Conservation (phyloP, 2,888 invertebrate species). For the Megastigmus dorsalis region DNA sequence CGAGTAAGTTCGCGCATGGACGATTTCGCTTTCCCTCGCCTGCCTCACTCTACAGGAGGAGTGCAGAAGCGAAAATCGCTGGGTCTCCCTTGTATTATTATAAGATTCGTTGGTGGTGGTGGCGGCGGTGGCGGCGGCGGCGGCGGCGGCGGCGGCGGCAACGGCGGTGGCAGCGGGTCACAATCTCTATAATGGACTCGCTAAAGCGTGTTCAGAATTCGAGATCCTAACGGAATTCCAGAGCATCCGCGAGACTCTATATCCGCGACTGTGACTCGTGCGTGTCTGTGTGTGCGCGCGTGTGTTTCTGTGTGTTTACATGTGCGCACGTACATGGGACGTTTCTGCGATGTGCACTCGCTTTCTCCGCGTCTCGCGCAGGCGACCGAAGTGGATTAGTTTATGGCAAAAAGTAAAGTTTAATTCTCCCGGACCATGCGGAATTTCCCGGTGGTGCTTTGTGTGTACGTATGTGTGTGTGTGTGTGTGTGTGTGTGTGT, state of each 20-base stretch:
- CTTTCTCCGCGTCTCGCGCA: neutral
- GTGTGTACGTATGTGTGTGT: neutral
- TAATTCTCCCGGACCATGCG: slow-evolving; percentile 4
- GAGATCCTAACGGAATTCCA: slow-evolving; percentile 46
- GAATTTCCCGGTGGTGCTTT: neutral
- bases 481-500: neutral
- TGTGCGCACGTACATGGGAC: no score
- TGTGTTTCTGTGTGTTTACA: no score
- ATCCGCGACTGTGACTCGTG: no score
- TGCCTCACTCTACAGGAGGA: slow-evolving; percentile 36
- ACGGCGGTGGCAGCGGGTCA: slow-evolving; percentile 62
- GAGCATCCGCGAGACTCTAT: slow-evolving; percentile 1
- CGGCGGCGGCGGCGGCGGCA: slow-evolving; percentile 53
- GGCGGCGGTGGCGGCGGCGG: slow-evolving; percentile 51
- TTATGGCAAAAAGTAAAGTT: slow-evolving; percentile 19
- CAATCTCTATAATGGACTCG: slow-evolving; percentile 73
- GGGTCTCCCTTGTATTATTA: slow-evolving; percentile 38
- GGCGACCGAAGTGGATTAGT: slow-evolving; percentile 38
- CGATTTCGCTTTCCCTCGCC: slow-evolving; percentile 4
- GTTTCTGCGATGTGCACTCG: no score
- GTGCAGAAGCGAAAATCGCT: slow-evolving; percentile 56
- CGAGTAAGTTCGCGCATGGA: slow-evolving; percentile 41
- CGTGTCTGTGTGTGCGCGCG: no score
- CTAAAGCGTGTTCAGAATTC: slow-evolving; percentile 65
- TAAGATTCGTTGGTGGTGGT: slow-evolving; percentile 21